Base-by-base conservation (phyloP, 2,888 invertebrate species). In the Eupithecia inturbata region DNA sequence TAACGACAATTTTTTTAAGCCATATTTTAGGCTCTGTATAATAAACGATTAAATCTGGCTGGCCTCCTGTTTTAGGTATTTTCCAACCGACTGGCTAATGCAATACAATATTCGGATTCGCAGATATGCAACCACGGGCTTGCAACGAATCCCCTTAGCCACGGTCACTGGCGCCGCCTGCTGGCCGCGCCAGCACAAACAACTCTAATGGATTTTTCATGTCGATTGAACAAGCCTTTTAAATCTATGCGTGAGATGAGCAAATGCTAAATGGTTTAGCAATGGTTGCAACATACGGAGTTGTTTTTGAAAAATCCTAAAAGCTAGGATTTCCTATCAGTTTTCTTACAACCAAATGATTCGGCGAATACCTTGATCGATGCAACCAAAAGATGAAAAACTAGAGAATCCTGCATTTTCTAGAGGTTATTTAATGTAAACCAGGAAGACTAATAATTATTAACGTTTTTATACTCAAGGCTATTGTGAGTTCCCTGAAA, bases 131-230 rank as follows among this genome's bases (percentile, higher is more conserved):
- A 82, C 82, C 82, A 77, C 84, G 84, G 84, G 82, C 85, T 86
- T 87, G 89, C 88, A 88, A 88, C 91, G 91, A 93, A 94, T 93
- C 94, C 92, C 88, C 91, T 94, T 93, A 93, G 84, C 86, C 86
- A 93, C 92, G 93, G 93, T 92, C 92, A 93, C 90, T 91, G 91
- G 82, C 88, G 87, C 85, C 88, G 90, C 88, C 88, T 87, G 85
- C 87, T 84, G 85, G 85, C 85, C 84, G 82, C 82, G 86, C 88
- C 87, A 87, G 87, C 87, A 88, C 89, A 91, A 91, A 90, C 89
- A 90, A 90, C 87, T 89, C 88, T 93, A 93, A 93, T 94, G 93
- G 93, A 90, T 93, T 93, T 93, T 93, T 93, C 93, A 92, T 94
- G 93, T 93, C 92, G 91, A 92, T 92, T 92, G 91, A 91, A 89